Percentiles rank a stretch among this genome's conserved stretches.
phyloP scores from a whole-genome alignment of 2,888 invertebrate species.

The Calameuta filiformis region DNA sequence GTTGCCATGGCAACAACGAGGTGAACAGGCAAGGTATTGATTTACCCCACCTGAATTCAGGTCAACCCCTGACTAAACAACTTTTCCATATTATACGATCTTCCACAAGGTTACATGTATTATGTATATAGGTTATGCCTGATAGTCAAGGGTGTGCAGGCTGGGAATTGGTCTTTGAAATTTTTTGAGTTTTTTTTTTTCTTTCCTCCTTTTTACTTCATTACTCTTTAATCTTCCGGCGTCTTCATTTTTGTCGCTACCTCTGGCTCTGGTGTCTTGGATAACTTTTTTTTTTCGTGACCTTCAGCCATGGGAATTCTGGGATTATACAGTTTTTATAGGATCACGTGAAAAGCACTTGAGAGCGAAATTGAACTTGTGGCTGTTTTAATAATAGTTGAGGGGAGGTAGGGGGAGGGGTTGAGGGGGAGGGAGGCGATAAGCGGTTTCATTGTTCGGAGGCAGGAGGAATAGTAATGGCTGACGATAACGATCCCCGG shows the following conservation, averaged over 20 bases:
- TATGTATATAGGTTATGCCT: constrained; percentile 14
- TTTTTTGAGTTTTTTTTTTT: neutral
- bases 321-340: neutral
- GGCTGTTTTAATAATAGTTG: neutral
- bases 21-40: constrained; percentile 62
- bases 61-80: constrained; percentile 65
- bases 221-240: neutral
- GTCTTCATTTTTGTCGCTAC: neutral
- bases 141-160: neutral
- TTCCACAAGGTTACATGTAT: constrained; percentile 24
- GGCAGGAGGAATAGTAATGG: neutral
- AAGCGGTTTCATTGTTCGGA: neutral
- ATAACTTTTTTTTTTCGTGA: neutral
- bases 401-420: fast-evolving
- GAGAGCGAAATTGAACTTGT: neutral
- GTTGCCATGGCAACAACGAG: constrained; percentile 63
- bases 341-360: neutral
- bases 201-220: neutral
- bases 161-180: neutral
- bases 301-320: neutral
- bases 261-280: neutral
- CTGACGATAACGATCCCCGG: neutral
- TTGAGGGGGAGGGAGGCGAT: neutral
- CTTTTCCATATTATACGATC: constrained; percentile 51
- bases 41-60: constrained; percentile 66